Evolutionary conservation across 2,888 invertebrate genomes (phyloP).

Genomic region (Smittia sp.): DNA sequence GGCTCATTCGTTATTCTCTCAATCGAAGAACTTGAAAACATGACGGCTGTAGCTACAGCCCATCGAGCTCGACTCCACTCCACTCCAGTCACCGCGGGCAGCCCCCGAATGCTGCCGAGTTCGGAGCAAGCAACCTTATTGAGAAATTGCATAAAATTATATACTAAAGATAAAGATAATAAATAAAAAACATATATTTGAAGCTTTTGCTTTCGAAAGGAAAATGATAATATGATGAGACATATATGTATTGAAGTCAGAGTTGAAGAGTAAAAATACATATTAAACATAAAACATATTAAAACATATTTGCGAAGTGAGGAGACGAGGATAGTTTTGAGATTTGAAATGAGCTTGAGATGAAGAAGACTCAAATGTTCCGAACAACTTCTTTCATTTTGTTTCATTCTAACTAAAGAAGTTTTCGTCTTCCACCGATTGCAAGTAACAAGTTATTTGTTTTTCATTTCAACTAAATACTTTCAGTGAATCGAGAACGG

Average conservation of each 20-base stretch:
- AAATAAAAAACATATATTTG: slow-evolving; percentile 14
- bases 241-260: background rate
- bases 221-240: background rate
- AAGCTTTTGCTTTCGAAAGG: slow-evolving; percentile 20
- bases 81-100: too few relatives aligned
- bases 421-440: too few relatives aligned
- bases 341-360: background rate
- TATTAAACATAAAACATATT: slow-evolving; percentile 8
- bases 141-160: slow-evolving; percentile 13
- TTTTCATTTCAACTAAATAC: too few relatives aligned
- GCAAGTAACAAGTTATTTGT: too few relatives aligned
- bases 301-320: background rate
- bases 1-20: background rate
- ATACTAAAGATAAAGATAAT: slow-evolving; percentile 9
- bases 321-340: background rate
- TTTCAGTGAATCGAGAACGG: too few relatives aligned
- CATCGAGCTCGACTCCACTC: too few relatives aligned
- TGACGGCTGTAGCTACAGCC: background rate
- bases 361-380: background rate
- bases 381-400: too few relatives aligned
- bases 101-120: background rate
- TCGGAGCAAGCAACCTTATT: background rate
- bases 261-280: background rate
- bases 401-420: too few relatives aligned
- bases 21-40: background rate